phyloP scores from a whole-genome alignment of 2,888 invertebrate genomes.

The Drosophila mercatorum region DNA sequence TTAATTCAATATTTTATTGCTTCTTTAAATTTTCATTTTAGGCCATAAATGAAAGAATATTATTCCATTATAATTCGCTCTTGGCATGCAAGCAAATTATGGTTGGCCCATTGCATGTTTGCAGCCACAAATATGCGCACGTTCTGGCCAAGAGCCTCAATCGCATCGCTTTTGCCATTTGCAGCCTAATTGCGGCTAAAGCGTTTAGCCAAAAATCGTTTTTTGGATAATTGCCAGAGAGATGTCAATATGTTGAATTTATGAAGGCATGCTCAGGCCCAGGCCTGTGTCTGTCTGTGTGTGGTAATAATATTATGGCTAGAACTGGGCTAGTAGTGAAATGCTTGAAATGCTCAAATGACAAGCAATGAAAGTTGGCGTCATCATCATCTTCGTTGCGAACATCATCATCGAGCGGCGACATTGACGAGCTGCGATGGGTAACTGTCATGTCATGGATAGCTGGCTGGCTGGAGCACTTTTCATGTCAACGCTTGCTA shows the following conservation, averaged over 20 bases:
- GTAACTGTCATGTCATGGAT: conserved; percentile 70
- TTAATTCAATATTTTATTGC: neutral
- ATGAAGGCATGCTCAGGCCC: neutral
- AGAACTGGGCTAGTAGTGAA: conserved; percentile 37
- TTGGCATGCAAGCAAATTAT: conserved; percentile 12
- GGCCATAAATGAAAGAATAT: conserved; percentile 8
- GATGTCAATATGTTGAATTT: conserved; percentile 31
- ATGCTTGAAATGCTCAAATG: conserved; percentile 59
- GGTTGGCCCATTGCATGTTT: conserved; percentile 8
- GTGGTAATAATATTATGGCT: conserved; percentile 54
- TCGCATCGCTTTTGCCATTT: conserved; percentile 41
- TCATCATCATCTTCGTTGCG: conserved; percentile 47
- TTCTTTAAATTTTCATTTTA: conserved; percentile 13
- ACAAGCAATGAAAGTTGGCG: conserved; percentile 68
- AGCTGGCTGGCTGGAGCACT: conserved; percentile 37
- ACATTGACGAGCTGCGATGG: conserved; percentile 61
- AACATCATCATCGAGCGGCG: conserved; percentile 14
- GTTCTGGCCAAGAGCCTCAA: conserved; percentile 40
- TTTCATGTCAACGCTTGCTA: conserved; percentile 70
- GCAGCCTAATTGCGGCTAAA: conserved; percentile 60
- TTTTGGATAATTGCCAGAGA: conserved; percentile 65
- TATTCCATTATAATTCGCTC: conserved; percentile 8
- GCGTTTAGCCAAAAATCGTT: conserved; percentile 56
- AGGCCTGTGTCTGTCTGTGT: conserved; percentile 24
- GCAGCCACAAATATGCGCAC: conserved; percentile 40